Evolutionary conservation across 2,797 vertebrate genomes (phyloP), one percentile per base, ranked within the genome.

Genomic region (Eurystomus glaucurus): DNA sequence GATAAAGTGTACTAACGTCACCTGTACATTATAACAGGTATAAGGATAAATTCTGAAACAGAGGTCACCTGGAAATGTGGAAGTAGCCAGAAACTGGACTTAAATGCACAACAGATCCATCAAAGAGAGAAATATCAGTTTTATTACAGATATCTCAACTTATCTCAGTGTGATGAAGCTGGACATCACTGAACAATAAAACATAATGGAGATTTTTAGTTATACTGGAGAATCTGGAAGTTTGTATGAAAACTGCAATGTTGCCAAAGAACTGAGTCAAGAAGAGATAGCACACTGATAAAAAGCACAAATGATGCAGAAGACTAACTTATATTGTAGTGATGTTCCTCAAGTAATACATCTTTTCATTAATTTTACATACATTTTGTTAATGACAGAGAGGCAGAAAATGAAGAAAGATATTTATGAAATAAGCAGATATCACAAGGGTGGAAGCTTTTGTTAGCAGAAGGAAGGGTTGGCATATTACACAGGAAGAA

Each of bases 321-420:
- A 72, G 8, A 25, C 19, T 65, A 70, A 74, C 21, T 77, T 58
- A 33, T 5, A 39, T 18, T 82, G 22, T 14, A 85, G 18, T 7
- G 3, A 28, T 20, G 7, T 19, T 84, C 25, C n/a, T 35, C 23
- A 18, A 50, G 14, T 48, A 37, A 10, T 22, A 0, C 10, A 33
- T 50, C 23, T 62, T 82, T 50, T 17, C 6, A 45, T 57, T 55
- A 46, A 37, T 84, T 65, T 77, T 35, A 33, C 7, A 50, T 22
- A 26, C 1, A 23, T 46, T 79, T 92, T 57, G 5, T 51, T 77
- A 77, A 39, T 20, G 45, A 70, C 21, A 90, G 21, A 61, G 55
- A 78, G 25, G 25, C 9, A 88, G 60, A 81, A 90, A 88, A 93
- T 20, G 15, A 83, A 81, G 31, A 77, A n/a, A 58, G 19, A 12